Base-by-base conservation (phyloP, 1,140 invertebrate species). In the Coelopa frigida region DNA sequence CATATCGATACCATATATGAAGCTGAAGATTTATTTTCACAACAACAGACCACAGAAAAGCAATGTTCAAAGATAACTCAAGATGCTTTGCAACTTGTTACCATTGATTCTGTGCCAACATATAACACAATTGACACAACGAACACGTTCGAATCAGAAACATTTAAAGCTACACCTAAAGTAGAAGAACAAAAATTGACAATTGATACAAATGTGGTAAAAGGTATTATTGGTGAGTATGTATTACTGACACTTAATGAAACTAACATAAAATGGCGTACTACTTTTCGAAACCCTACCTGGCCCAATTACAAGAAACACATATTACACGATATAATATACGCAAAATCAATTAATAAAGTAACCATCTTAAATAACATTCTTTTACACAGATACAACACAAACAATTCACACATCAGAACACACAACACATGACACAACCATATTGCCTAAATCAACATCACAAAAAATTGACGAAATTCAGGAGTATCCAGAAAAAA, bases 341-440 rank as follows among this genome's bases (percentile, higher is more conserved):
- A 26, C 39, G 38, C 7, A 46, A 32, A 52, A 60, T 40, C 21
- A 53, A 51, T 43, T 54, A 56, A 52, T 62, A 56, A 68, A 52
- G 33, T 37, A 40, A 52, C 43, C 41, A 43, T 44, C 40, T n/a
- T 21, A 31, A 29, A 20, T 27, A 44, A 56, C 51, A 61, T 51
- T 68, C 57, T 55, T 56, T 61, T 58, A 61, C 55, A 68, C 65
- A 69, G 70, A 69, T 57, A 69, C 72, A 71, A 57, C 71, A 61
- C 62, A 72, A 66, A 51, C 40, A 57, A 59, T 53, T 55, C 57
- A 63, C 70, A 63, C 55, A 65, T 54, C 65, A 66, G 52, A 62
- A 72, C 68, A 76, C 72, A 76, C 64, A 70, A 68, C 54, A 75
- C 51, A 74, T 42, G 20, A 42, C 5, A 17, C n/a, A n/a, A n/a